Evolutionary conservation across 2,113 vertebrate genomes (phyloP), one percentile per base, ranked within the genome.

Genomic region (Micronycteris hirsuta): DNA sequence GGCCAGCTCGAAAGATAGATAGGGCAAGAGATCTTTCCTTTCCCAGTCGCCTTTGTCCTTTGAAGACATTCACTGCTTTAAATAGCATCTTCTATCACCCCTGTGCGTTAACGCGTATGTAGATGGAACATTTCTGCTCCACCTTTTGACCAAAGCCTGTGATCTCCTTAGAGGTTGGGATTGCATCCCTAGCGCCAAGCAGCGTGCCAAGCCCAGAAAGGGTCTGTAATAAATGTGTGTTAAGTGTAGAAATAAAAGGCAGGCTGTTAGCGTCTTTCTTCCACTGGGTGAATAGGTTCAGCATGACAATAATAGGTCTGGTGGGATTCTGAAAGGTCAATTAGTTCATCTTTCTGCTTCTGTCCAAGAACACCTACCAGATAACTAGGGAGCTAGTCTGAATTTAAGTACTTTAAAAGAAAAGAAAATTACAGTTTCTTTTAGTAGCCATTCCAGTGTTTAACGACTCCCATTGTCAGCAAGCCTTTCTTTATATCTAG

Each of bases 101-200:
- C 61, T 56, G 1, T 47, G 45, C n/a, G 71, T 91, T 94, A 92
- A 70, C 83, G 70, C 78, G 83, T 95, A 96, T n/a, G 94, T 56
- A 94, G 86, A 95, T 56, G 56, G 94, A 83, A 28, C 76, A 76
- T 85, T 93, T 91, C 65, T 91, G 61, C 91, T 94, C 82, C 91
- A 97, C 88, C 95, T 96, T 97, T 96, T 93, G 97, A 94, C 95
- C 97, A 96, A 95, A 96, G 88, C 80, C 70, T 96, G 26, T 95
- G 96, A 96, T 97, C 95, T 97, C 54, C 88, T 96, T 58, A 54
- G 78, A 94, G 86, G 78, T 2, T 83, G 91, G 70, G 76, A 96
- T 95, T 94, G 26, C 49, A 58, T 93, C 68, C 67, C 77, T n/a
- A 95, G 91, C 77, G 91, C 94, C 89, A 83, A 97, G 78, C 77